These are phyloP conservation scores for Trichoplusia ni DNA, from an alignment of 1,140 invertebrate species.

Conservation along the genomic window DNA sequence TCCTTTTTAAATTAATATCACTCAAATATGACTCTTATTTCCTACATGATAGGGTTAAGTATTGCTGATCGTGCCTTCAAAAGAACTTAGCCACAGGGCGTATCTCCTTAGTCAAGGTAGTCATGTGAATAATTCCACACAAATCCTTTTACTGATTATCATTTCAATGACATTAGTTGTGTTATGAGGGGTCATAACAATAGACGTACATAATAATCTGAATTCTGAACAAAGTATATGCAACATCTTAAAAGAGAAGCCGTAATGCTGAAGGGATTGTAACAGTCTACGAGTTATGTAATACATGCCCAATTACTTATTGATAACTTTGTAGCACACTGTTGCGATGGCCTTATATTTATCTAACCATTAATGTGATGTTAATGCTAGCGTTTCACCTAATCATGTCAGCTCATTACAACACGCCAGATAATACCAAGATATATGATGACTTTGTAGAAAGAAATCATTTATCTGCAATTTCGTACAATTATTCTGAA, in stretches of 20 bases:
- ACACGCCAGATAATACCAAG: no score
- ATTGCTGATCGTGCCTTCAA: slow-evolving; percentile 26
- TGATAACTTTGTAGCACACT: neutral
- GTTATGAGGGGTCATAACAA: slow-evolving; percentile 60
- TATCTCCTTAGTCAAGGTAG: slow-evolving; percentile 76
- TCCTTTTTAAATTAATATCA: slow-evolving; percentile 45
- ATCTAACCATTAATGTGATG: no score
- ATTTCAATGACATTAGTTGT: slow-evolving; percentile 78
- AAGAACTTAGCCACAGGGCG: slow-evolving; percentile 73
- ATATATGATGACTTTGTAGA: no score
- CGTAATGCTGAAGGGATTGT: neutral
- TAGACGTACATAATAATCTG: slow-evolving; percentile 41
- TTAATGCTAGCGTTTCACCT: no score
- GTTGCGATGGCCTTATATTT: neutral
- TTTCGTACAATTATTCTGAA: no score
- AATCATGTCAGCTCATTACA: no score
- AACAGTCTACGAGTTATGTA: neutral
- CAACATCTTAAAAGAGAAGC: slow-evolving; percentile 12
- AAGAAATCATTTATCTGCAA: no score
- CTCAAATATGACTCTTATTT: slow-evolving; percentile 35
- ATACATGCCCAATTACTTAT: neutral
- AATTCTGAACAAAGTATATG: slow-evolving; percentile 26
- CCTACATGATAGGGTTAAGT: slow-evolving; percentile 26
- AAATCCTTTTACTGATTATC: slow-evolving; percentile 79
- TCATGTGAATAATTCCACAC: slow-evolving; percentile 75